A percentile compares a stretch with the other conserved stretches of the same genome.
phyloP scores from a whole-genome alignment of 2,888 invertebrate species.

The Phaonia tiefii region DNA sequence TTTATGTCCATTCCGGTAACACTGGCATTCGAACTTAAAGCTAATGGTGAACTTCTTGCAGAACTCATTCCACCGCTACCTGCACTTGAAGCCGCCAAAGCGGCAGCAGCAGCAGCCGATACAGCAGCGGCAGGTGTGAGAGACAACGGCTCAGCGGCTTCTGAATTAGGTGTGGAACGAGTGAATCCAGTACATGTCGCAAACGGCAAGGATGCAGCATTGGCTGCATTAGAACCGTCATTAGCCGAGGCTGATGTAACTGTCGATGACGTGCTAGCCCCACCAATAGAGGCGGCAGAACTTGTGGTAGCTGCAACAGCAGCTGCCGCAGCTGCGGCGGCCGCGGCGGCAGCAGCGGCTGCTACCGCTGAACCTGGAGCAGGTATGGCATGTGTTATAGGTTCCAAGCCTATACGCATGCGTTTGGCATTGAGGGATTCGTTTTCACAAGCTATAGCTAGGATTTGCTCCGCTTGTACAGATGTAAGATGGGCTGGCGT shows the following conservation, averaged over 20 bases:
- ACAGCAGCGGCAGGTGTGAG: constrained; percentile 75
- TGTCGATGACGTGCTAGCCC: constrained; percentile 72
- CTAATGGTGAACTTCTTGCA: constrained; percentile 79
- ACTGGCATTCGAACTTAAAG: constrained; percentile 77
- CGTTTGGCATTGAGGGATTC: constrained; percentile 98
- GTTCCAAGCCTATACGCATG: constrained; percentile 97
- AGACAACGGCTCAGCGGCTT: constrained; percentile 74
- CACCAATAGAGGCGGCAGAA: constrained; percentile 66
- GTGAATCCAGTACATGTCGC: constrained; percentile 74
- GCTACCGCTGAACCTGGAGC: constrained; percentile 78
- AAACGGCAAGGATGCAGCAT: constrained; percentile 75
- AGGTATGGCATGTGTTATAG: constrained; percentile 93
- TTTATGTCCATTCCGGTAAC: constrained; percentile 75
- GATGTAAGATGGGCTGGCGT: constrained; percentile 98
- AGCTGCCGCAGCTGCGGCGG: constrained; percentile 73
- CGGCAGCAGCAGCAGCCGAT: constrained; percentile 69
- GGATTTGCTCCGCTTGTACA: constrained; percentile 96
- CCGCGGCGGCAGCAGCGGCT: constrained; percentile 76
- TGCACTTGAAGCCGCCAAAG: constrained; percentile 69
- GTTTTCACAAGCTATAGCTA: constrained; percentile 97
- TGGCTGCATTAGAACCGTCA: constrained; percentile 72
- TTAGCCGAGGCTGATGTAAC: constrained; percentile 74
- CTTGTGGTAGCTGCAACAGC: constrained; percentile 73
- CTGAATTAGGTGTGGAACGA: constrained; percentile 79
- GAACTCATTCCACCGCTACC: constrained; percentile 76